These are phyloP conservation scores for Antheraea assamensis DNA, from an alignment of 2,888 invertebrate genomes.

Conservation along the genomic window DNA sequence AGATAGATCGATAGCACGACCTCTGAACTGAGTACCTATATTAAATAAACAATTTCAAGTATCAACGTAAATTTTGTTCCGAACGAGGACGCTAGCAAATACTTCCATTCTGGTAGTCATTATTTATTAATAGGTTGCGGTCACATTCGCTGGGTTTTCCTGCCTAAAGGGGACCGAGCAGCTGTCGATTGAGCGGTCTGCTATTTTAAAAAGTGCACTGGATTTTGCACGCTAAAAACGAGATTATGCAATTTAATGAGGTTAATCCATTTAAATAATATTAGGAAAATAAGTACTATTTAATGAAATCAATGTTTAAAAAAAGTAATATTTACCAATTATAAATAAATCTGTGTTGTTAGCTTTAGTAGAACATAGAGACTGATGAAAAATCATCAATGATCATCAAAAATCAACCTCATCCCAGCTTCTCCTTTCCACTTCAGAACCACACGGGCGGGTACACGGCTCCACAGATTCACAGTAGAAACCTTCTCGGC, in stretches of 20 bases:
- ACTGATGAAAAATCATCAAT: no score
- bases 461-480: no score
- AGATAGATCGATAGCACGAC: slow-evolving; percentile 31
- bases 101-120: slow-evolving; percentile 41
- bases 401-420: no score
- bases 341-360: no score
- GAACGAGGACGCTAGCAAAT: slow-evolving; percentile 36
- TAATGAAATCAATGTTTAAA: no score
- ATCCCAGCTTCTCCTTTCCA: no score
- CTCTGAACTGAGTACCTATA: slow-evolving; percentile 23
- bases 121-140: slow-evolving; percentile 30
- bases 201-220: not conserved
- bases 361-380: no score
- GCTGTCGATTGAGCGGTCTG: not conserved
- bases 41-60: slow-evolving; percentile 32
- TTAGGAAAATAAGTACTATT: not conserved
- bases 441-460: no score
- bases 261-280: not conserved
- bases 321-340: no score
- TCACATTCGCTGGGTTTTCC: not conserved
- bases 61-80: slow-evolving; percentile 32
- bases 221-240: not conserved
- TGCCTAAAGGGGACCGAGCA: not conserved
- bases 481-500: no score
- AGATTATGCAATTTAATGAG: not conserved